These are phyloP conservation scores for Monarcha castaneiventris DNA, from an alignment of 2,113 vertebrate species.

Conservation along the genomic window DNA sequence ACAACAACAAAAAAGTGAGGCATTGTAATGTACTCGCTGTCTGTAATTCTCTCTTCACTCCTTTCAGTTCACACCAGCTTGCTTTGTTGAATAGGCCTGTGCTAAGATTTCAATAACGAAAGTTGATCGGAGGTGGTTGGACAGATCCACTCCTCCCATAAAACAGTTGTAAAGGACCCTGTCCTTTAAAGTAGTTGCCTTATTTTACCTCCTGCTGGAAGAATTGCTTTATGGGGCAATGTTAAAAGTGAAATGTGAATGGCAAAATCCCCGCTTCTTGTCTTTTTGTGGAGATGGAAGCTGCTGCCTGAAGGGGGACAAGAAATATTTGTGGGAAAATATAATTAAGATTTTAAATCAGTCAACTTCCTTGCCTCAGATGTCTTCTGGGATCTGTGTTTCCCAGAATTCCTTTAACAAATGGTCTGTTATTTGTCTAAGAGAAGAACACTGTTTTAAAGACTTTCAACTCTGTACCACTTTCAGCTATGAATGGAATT, in stretches of 20 bases:
- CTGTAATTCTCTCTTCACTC: not conserved
- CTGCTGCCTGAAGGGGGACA: not conserved
- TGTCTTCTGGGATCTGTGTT: not conserved
- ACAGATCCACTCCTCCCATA: not conserved
- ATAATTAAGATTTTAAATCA: not conserved
- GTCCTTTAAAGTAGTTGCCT: not conserved
- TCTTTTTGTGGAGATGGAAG: not conserved
- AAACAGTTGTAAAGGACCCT: not conserved
- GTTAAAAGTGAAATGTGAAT: not conserved
- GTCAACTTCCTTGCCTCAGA: not conserved
- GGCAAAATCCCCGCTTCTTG: not conserved
- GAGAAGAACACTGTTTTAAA: not conserved
- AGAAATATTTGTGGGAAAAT: not conserved
- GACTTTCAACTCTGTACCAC: not conserved
- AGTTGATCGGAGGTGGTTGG: not conserved
- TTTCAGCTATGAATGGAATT: constrained; percentile 17
- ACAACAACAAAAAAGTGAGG: not conserved
- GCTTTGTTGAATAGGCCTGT: not conserved
- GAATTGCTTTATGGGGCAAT: not conserved
- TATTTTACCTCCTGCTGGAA: not conserved
- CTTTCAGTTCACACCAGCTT: not conserved
- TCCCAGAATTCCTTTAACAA: not conserved
- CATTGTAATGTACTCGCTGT: not conserved
- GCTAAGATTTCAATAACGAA: not conserved
- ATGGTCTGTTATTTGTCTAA: not conserved